phyloP scores from a whole-genome alignment of 2,888 invertebrate genomes.

The Drosophila subsilvestris region DNA sequence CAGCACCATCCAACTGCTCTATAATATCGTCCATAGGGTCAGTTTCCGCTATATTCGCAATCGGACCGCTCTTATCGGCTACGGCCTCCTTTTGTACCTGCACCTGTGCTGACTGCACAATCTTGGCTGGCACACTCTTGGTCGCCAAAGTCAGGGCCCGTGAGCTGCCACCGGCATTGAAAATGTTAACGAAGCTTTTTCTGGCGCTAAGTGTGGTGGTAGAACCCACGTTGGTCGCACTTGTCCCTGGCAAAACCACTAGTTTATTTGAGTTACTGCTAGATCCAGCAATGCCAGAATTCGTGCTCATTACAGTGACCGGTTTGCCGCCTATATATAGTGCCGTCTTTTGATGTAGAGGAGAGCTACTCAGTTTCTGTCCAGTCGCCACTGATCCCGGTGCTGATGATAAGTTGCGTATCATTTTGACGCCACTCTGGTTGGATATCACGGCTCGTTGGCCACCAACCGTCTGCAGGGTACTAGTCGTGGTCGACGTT shows the following conservation, averaged over 20 bases:
- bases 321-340: constrained; percentile 88
- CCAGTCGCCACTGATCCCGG: constrained; percentile 26
- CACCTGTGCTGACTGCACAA: constrained; percentile 4
- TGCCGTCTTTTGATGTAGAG: constrained; percentile 86
- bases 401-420: constrained; percentile 79
- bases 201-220: constrained; percentile 77
- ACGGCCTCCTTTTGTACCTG: constrained; percentile 15
- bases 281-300: constrained; percentile 77
- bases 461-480: constrained; percentile 44
- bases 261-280: constrained; percentile 80
- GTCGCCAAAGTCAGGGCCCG: constrained; percentile 76
- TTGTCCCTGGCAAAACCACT: constrained; percentile 83
- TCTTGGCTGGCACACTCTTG: constrained; percentile 47
- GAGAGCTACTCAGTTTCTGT: constrained; percentile 59
- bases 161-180: constrained; percentile 75
- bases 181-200: constrained; percentile 86
- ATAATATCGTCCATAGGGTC: constrained; percentile 83
- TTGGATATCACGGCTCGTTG: constrained; percentile 81
- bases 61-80: constrained; percentile 52
- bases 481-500: constrained; percentile 84
- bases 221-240: constrained; percentile 3
- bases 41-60: constrained; percentile 64
- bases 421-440: constrained; percentile 85
- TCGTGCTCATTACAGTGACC: constrained; percentile 88
- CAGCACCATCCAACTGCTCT: constrained; percentile 82